A percentile compares a stretch with the other conserved stretches of the same genome.
phyloP scores from a whole-genome alignment of 2,888 invertebrate genomes.

The Digitonthophagus gazella region DNA sequence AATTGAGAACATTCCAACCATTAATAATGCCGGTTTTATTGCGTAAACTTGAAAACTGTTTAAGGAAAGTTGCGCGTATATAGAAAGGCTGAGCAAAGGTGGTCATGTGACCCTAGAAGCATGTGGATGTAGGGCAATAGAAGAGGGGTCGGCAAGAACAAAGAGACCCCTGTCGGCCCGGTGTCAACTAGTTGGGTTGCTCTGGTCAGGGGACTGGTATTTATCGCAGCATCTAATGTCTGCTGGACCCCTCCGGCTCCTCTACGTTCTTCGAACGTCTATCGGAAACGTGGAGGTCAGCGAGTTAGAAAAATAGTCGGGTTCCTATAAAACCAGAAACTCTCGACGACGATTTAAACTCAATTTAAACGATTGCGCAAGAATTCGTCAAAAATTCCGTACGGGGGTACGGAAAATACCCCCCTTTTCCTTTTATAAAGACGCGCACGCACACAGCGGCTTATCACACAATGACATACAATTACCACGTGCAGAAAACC shows the following conservation, averaged over 20 bases:
- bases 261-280: slow-evolving; percentile 25
- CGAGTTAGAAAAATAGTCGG: slow-evolving; percentile 26
- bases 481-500: slow-evolving; percentile 28
- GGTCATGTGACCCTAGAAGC: background rate
- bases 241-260: slow-evolving; percentile 26
- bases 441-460: slow-evolving; percentile 4
- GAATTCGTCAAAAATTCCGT: background rate
- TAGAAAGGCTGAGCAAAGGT: background rate
- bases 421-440: no score
- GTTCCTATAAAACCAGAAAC: slow-evolving; percentile 11
- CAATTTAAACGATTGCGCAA: background rate
- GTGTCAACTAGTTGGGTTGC: slow-evolving; percentile 38
- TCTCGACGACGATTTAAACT: background rate
- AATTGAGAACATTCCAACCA: background rate
- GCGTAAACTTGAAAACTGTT: background rate
- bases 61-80: background rate
- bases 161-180: slow-evolving; percentile 42
- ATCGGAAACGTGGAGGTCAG: slow-evolving; percentile 27
- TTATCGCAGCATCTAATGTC: slow-evolving; percentile 44
- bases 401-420: background rate
- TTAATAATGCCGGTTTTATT: background rate
- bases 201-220: slow-evolving; percentile 38
- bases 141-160: slow-evolving; percentile 42
- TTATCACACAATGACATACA: slow-evolving; percentile 28
- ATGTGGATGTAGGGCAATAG: slow-evolving; percentile 19